Evolutionary conservation across 2,797 vertebrate genomes (phyloP).

Genomic region (Ambastaia sidthimunki): DNA sequence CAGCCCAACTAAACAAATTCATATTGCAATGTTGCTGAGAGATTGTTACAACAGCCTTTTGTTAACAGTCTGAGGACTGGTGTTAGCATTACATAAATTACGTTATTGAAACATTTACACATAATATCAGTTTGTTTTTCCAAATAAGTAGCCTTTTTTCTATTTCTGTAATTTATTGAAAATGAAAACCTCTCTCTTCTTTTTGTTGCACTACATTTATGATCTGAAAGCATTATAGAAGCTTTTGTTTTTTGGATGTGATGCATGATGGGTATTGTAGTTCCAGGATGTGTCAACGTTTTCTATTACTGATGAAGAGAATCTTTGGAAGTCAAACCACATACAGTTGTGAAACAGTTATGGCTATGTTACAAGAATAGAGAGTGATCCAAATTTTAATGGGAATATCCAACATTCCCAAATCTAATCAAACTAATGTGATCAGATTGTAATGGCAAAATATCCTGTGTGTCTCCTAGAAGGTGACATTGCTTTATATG

Average conservation of each 20-base stretch:
- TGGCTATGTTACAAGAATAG: neutral
- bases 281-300: neutral
- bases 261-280: neutral
- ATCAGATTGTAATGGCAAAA: conserved; percentile 5
- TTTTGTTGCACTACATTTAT: no score
- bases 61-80: neutral
- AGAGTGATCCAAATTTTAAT: neutral
- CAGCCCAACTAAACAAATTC: conserved; percentile 3
- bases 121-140: neutral
- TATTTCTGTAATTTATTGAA: neutral
- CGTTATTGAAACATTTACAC: neutral
- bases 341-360: no score
- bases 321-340: neutral
- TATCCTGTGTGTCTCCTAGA: neutral
- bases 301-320: no score
- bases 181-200: no score
- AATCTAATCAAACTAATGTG: conserved; percentile 16
- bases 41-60: neutral
- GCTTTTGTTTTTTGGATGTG: no score
- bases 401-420: conserved; percentile 4
- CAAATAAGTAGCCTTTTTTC: neutral
- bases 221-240: no score
- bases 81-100: neutral
- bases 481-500: conserved; percentile 74
- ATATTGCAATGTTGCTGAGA: neutral